Evolutionary conservation across 2,113 vertebrate genomes (phyloP).

Genomic region (Numenius arquata): DNA sequence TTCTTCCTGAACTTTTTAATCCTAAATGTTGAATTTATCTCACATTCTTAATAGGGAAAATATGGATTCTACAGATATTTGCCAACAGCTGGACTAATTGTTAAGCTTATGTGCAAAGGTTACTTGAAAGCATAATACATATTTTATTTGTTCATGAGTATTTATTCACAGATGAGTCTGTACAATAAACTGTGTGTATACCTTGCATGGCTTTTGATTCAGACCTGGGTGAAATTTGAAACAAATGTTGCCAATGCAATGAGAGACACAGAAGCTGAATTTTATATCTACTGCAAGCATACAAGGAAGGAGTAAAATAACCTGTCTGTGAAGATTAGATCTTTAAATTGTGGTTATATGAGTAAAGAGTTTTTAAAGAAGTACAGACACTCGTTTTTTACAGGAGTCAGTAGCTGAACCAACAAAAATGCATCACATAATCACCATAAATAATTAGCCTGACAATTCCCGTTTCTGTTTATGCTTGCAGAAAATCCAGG

Average conservation of each 20-base stretch:
- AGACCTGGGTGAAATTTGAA: neutral
- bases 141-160: neutral
- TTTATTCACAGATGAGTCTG: neutral
- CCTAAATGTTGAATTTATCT: neutral
- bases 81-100: neutral
- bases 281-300: neutral
- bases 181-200: neutral
- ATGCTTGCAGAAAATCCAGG: neutral
- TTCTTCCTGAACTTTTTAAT: neutral
- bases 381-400: neutral
- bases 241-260: neutral
- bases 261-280: neutral
- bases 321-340: neutral
- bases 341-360: neutral
- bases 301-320: neutral
- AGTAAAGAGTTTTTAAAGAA: neutral
- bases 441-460: neutral
- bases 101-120: neutral
- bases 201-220: neutral
- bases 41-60: neutral
- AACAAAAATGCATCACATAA: neutral
- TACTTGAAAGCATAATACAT: neutral
- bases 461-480: neutral
- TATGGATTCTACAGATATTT: neutral
- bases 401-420: neutral